Evolutionary conservation across 1,140 invertebrate species (phyloP).

Genomic region (Diabrotica virgifera): DNA sequence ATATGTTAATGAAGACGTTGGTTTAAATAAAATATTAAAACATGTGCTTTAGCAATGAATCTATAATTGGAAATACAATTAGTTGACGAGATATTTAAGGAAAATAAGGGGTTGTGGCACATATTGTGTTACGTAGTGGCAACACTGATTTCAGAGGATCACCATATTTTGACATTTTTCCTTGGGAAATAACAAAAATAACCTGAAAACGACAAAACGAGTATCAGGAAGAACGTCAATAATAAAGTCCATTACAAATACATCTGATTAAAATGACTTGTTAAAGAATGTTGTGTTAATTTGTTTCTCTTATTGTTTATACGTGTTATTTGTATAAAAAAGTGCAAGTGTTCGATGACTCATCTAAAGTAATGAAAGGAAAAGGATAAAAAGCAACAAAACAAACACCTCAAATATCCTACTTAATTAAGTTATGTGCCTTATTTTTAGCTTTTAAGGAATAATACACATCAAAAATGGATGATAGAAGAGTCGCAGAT

Average conservation of each 20-base stretch:
- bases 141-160: no score
- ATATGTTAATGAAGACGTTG: no score
- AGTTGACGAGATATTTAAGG: no score
- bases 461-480: conserved; percentile 55
- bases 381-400: background rate
- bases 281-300: background rate
- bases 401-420: background rate
- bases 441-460: conserved; percentile 19
- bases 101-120: no score
- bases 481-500: conserved; percentile 80
- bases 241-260: conserved; percentile 3
- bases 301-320: background rate
- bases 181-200: background rate
- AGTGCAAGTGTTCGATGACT: background rate
- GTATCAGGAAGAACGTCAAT: background rate
- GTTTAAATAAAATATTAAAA: no score
- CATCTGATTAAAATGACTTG: background rate
- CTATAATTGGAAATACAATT: no score
- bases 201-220: background rate
- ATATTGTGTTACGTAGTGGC: no score
- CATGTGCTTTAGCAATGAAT: no score
- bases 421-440: conserved; percentile 20
- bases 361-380: background rate
- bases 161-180: no score
- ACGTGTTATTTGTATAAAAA: background rate